Evolutionary conservation across 2,797 vertebrate species (phyloP), one percentile per base, ranked within the genome.

Genomic region (Dicrostonyx torquatus): DNA sequence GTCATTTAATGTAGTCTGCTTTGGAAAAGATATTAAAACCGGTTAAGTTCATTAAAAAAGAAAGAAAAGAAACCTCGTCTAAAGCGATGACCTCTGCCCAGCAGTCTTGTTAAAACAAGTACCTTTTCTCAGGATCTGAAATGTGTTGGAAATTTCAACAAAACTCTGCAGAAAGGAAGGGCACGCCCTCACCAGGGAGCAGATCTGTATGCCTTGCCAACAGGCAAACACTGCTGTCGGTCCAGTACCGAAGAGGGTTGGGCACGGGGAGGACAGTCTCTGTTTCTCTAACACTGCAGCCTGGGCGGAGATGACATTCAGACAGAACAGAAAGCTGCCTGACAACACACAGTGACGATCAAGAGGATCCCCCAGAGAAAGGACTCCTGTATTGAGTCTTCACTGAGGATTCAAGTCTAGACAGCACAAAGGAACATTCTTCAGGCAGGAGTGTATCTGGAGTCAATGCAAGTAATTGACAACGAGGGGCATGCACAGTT

Each of bases 11-110:
- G 88, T 94, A 93, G 94, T 96, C 91, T 78, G 53, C 94, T 96
- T 94, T 92, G 82, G 91, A 96, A 96, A 96, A 97, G 96, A 97
- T 97, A 97, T 96, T 96, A 96, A 96, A 97, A 96, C 96, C 68
- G 85, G 97, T 96, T 97, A 97, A 97, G 93, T 97, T 97, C 94
- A 93, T 96, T 95, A 95, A 97, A 96, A 97, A 94, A 87, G 87
- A 73, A 96, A 97, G 95, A 86, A 95, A 94, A 80, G 91, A 86
- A 94, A 84, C 31, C 80, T 79, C 34, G 4, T 90, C 91, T 89
- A 90, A 90, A 93, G 87, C 82, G 64, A 79, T 90, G 96, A 96
- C 93, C 97, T 97, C 91, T 95, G 90, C 70, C 82, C 91, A 70
- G 80, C n/a, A 37, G 55, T 91, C 93, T 24, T 93, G 95, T 95